Evolutionary conservation across 2,113 vertebrate genomes (phyloP).

Genomic region (Hyperopisus bebe): DNA sequence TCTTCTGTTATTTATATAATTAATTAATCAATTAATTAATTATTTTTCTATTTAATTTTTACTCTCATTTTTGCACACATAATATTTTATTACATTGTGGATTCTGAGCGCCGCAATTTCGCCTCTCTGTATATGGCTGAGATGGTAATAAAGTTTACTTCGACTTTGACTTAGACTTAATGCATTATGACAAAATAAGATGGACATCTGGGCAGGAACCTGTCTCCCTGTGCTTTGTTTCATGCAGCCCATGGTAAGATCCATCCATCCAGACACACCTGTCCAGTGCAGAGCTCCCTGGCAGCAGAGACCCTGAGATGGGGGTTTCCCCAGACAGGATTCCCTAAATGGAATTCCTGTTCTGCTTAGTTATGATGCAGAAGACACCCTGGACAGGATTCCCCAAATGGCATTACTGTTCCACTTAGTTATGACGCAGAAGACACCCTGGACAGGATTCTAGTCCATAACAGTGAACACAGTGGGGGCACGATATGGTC

Average conservation of each 20-base stretch:
- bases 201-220: background rate
- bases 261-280: background rate
- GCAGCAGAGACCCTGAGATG: background rate
- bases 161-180: background rate
- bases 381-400: background rate
- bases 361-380: background rate
- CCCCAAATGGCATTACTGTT: too few relatives aligned
- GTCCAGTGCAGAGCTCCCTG: background rate
- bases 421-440: too few relatives aligned
- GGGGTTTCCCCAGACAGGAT: background rate
- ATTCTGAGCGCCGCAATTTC: too few relatives aligned
- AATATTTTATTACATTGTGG: too few relatives aligned
- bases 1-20: background rate
- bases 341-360: too few relatives aligned
- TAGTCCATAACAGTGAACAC: background rate
- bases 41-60: too few relatives aligned
- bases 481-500: background rate
- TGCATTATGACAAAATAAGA: background rate
- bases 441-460: background rate
- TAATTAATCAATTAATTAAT: too few relatives aligned
- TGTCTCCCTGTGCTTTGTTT: background rate
- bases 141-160: too few relatives aligned
- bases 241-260: background rate
- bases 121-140: too few relatives aligned
- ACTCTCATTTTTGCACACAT: too few relatives aligned